Conservation (phyloP, 1,140 invertebrate genomes). For the Aradophagus sp. region DNA sequence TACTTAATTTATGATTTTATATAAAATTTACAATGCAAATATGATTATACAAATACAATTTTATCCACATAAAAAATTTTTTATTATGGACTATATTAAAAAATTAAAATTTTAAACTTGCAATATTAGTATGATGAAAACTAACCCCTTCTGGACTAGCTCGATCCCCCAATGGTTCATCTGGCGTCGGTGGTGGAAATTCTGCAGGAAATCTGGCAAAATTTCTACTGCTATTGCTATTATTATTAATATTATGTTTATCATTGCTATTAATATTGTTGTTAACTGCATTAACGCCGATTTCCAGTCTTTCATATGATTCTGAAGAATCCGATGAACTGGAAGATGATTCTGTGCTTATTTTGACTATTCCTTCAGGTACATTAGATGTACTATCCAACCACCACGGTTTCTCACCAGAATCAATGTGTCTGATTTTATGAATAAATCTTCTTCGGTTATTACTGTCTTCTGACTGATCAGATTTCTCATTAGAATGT, state of each 20-base stretch:
- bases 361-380: slow-evolving; percentile 69
- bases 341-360: slow-evolving; percentile 64
- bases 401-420: slow-evolving; percentile 80
- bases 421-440: slow-evolving; percentile 78
- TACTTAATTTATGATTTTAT: no score
- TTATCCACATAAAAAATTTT: no score
- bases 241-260: no score
- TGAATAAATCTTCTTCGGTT: slow-evolving; percentile 51
- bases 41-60: no score
- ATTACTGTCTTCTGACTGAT: slow-evolving; percentile 50
- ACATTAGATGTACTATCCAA: slow-evolving; percentile 74
- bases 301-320: slow-evolving; percentile 66
- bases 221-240: slow-evolving; percentile 34
- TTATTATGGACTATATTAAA: no score
- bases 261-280: no score
- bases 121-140: slow-evolving; percentile 13
- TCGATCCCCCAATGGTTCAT: slow-evolving; percentile 82
- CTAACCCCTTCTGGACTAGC: slow-evolving; percentile 84
- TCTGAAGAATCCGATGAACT: slow-evolving; percentile 69
- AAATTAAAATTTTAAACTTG: no score
- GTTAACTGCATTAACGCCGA: slow-evolving; percentile 56
- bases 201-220: slow-evolving; percentile 66
- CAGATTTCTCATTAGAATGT: slow-evolving; percentile 38
- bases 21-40: no score
- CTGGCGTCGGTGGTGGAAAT: slow-evolving; percentile 62